These are phyloP conservation scores for Pollicipes pollicipes DNA, from an alignment of 1,140 invertebrate species.

Conservation along the genomic window DNA sequence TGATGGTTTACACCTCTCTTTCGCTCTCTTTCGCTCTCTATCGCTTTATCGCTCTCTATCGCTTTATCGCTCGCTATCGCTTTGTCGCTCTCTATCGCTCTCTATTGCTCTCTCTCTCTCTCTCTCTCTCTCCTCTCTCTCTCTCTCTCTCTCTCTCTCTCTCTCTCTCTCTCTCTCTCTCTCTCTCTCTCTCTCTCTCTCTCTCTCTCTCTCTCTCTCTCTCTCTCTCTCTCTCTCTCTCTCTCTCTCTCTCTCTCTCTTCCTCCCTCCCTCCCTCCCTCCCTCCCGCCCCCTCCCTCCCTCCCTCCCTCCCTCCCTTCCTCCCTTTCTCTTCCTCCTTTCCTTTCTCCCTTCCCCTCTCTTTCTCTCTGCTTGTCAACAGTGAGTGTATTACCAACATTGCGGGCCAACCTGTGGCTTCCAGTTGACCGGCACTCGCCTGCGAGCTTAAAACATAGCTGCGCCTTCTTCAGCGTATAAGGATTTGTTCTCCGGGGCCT, in stretches of 20 bases:
- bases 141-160: neutral
- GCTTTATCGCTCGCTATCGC: neutral
- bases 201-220: neutral
- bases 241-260: slow-evolving; percentile 5
- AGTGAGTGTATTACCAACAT: too few species aligned
- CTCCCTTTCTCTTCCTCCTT: slow-evolving; percentile 4
- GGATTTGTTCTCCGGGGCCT: too few species aligned
- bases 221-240: neutral
- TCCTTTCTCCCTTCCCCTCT: neutral
- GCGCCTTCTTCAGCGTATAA: too few species aligned
- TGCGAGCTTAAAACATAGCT: too few species aligned
- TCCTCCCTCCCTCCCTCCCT: slow-evolving; percentile 5
- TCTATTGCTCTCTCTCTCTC: neutral
- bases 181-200: slow-evolving; percentile 5
- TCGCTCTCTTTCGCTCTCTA: slow-evolving; percentile 13
- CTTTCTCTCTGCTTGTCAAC: too few species aligned
- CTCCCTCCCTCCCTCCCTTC: neutral
- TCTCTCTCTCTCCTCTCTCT: neutral
- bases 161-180: neutral
- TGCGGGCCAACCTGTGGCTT: too few species aligned
- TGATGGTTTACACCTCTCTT: too few species aligned
- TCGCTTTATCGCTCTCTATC: neutral
- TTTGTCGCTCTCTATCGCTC: slow-evolving; percentile 2
- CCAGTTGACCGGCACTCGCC: too few species aligned
- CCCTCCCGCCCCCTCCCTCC: neutral